Base-by-base conservation (phyloP, 2,888 invertebrate genomes). In the Merodon equestris region DNA sequence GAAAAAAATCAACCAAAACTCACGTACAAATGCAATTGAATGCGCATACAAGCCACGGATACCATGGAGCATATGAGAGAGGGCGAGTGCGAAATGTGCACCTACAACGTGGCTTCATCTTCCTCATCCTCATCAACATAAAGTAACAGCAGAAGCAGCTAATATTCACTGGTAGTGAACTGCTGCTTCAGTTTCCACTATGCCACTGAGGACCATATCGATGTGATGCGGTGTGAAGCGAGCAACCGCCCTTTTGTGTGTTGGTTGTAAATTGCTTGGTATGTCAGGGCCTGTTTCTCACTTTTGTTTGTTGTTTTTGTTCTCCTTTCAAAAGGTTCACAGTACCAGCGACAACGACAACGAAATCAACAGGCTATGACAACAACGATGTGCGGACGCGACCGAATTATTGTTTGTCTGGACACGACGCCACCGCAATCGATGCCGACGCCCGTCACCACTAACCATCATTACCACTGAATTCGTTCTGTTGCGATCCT, bases 401-500 rank as follows among this genome's bases (percentile, higher is more conserved):
- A 58, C 63, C 68, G 68, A 57, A 64, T 68, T 74, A 79, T 74
- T 79, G 79, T 79, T 74, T 79, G 79, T 74, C 79, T 74, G 79
- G 74, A 79, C 79, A 79, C 68, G 79, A 74, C 79, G 66, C 66
- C 54, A 77, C 73, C 79, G 74, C 68, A 79, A 79, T 74, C 53
- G 68, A 18, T 63, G 68, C 79, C 68, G 63, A 63, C 73, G 58
- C 61, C 63, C 50, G 34, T 54, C 53, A 36, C 44, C 36, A 34
- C 36, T 50, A 36, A n/a, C 48, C 27, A 27, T 7, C 7, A 27
- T 27, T 42, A 60, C 53, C 53, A 45, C 58, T 27, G 27, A 27
- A 27, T 27, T 27, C 27, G 27, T 27, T 27, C 27, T 27, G 2
- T 7, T 27, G 27, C 27, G 27, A 27, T 27, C 27, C 27, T 27